Evolutionary conservation across 2,797 vertebrate genomes (phyloP).

Genomic region (Hippoglossus hippoglossus): DNA sequence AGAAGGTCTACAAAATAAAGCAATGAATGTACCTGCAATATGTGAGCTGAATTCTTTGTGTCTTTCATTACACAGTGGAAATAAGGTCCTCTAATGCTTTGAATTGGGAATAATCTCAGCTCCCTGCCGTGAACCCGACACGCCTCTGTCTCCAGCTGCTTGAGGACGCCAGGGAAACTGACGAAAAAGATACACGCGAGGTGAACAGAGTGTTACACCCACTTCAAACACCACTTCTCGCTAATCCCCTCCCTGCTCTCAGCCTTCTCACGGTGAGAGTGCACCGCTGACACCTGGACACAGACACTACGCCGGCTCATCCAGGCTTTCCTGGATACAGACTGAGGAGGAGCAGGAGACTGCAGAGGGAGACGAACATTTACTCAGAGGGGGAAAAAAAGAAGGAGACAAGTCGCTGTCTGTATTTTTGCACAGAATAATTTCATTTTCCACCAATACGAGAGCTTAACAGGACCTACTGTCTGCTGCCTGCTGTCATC

Average conservation of each 20-base stretch:
- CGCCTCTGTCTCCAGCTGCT: conserved; percentile 44
- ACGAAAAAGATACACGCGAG: conserved; percentile 49
- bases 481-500: conserved; percentile 3
- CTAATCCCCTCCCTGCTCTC: conserved; percentile 70
- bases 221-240: conserved; percentile 72
- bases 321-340: conserved; percentile 43
- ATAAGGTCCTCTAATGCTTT: conserved; percentile 4
- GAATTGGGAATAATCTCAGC: not conserved
- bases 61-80: conserved; percentile 12
- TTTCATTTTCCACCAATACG: conserved; percentile 22
- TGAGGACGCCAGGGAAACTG: not conserved
- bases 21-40: not conserved
- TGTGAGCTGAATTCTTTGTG: conserved; percentile 15
- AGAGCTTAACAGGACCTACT: conserved; percentile 12
- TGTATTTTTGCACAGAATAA: conserved; percentile 21
- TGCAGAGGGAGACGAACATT: conserved; percentile 43
- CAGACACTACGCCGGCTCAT: conserved; percentile 51
- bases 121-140: conserved; percentile 10
- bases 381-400: conserved; percentile 16
- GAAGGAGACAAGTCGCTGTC: conserved; percentile 22
- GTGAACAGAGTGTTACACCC: conserved; percentile 67
- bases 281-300: conserved; percentile 60
- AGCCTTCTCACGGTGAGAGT: conserved; percentile 59
- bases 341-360: conserved; percentile 42
- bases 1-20: conserved; percentile 9